These are phyloP conservation scores for Sphinx pinastri DNA, from an alignment of 2,888 invertebrate genomes.

Conservation along the genomic window DNA sequence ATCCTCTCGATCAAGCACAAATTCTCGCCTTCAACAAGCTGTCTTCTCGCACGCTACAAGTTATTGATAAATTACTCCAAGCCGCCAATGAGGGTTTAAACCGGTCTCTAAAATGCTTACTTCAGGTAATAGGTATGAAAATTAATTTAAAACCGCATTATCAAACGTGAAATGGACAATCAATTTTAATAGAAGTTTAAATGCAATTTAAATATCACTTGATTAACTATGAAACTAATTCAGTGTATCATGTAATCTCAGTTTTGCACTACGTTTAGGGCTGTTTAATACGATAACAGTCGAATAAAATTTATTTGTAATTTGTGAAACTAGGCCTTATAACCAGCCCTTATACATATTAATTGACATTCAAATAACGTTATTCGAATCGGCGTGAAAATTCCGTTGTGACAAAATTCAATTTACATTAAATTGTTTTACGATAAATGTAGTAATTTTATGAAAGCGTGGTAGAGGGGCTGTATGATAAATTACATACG, in stretches of 20 bases:
- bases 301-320: too few relatives aligned
- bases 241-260: neutral
- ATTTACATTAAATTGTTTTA: conserved; percentile 22
- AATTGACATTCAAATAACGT: neutral
- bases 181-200: too few relatives aligned
- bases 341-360: neutral
- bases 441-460: conserved; percentile 16
- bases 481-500: conserved; percentile 17
- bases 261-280: neutral
- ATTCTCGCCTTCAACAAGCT: neutral
- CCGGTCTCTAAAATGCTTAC: conserved; percentile 1
- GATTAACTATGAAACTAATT: neutral
- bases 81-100: conserved; percentile 4
- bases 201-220: too few relatives aligned
- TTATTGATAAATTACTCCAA: conserved; percentile 19
- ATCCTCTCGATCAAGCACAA: neutral
- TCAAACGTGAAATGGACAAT: neutral
- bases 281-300: too few relatives aligned
- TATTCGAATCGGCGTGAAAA: neutral
- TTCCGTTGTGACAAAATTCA: conserved; percentile 1
- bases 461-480: conserved; percentile 3
- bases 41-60: conserved; percentile 2
- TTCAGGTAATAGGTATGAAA: conserved; percentile 12
- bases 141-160: neutral
- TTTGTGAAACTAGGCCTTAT: neutral